Conservation (phyloP, 2,797 vertebrate species). For the Eleutherodactylus coqui region DNA sequence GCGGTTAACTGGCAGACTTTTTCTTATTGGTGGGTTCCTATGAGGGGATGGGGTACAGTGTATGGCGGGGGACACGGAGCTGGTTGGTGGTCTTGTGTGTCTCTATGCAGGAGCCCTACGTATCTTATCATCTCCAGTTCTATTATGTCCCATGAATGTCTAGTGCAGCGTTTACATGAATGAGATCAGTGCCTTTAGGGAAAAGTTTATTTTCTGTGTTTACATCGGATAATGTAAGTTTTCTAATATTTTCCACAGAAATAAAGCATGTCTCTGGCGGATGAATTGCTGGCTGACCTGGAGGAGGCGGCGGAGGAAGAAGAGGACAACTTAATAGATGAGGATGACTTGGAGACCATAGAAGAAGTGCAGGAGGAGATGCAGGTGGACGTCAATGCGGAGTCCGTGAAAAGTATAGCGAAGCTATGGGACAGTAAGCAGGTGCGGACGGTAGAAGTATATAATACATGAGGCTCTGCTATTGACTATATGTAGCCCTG, state of each 20-base stretch:
- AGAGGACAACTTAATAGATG: constrained; percentile 74
- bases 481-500: no score
- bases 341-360: constrained; percentile 74
- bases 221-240: no score
- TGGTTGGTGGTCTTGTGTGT: no score
- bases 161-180: no score
- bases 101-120: no score
- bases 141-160: no score
- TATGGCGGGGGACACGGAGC: no score
- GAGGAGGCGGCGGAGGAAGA: constrained; percentile 84
- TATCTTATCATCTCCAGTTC: background rate
- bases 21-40: no score
- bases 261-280: constrained; percentile 87
- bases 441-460: constrained; percentile 69
- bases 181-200: no score
- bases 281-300: constrained; percentile 90
- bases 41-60: no score
- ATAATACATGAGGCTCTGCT: background rate
- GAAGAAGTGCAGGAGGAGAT: constrained; percentile 92
- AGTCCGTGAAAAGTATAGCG: constrained; percentile 87
- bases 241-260: background rate
- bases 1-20: no score
- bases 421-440: constrained; percentile 91
- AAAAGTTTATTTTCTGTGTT: no score
- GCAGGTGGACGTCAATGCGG: constrained; percentile 86